Evolutionary conservation across 64 coral and sea anemone species (phyloP).

Genomic region (Stichodactyla mertensii): DNA sequence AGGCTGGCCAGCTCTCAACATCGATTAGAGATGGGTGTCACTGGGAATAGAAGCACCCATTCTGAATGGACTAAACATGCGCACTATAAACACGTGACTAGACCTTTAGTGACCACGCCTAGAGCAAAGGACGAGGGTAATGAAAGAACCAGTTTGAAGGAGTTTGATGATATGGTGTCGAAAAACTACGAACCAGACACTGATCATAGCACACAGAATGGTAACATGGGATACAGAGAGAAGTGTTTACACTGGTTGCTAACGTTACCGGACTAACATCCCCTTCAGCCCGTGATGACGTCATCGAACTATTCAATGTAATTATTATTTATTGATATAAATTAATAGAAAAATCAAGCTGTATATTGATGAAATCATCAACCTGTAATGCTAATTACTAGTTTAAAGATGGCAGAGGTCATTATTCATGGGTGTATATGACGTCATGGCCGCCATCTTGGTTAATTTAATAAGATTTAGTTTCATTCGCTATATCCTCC

Average conservation of each 20-base stretch:
- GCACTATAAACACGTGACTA: constrained; percentile 7
- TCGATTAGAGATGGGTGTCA: not conserved
- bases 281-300: not conserved
- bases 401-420: too few relatives aligned
- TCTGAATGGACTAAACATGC: not conserved
- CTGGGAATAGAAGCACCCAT: not conserved
- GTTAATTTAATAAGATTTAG: too few relatives aligned
- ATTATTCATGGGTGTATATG: too few relatives aligned
- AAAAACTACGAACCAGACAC: not conserved
- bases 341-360: too few relatives aligned
- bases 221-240: constrained; percentile 20
- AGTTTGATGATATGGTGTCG: not conserved
- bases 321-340: too few relatives aligned
- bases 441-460: too few relatives aligned
- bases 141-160: not conserved
- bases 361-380: too few relatives aligned
- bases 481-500: too few relatives aligned
- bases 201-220: not conserved
- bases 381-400: too few relatives aligned
- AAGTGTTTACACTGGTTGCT: constrained; percentile 18
- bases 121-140: not conserved
- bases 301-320: not conserved
- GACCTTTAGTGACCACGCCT: not conserved
- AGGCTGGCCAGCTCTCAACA: not conserved
- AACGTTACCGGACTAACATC: not conserved